These are phyloP conservation scores for Pachliopta kotzebuea DNA, from an alignment of 2,888 invertebrate genomes.

Conservation along the genomic window DNA sequence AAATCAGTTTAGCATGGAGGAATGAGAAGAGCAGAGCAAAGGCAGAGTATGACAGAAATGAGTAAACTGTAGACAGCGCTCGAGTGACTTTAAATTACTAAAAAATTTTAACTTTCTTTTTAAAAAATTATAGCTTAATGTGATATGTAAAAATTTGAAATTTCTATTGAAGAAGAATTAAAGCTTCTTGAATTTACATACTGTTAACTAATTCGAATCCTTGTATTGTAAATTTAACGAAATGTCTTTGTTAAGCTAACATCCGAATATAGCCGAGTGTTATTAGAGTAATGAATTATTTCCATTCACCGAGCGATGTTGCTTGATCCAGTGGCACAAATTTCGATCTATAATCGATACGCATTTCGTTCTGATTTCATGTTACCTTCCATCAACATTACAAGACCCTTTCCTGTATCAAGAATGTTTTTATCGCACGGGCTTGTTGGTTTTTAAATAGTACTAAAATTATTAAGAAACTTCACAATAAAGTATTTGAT, in stretches of 20 bases:
- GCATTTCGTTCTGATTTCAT: constrained; percentile 16
- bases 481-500: neutral
- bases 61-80: neutral
- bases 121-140: too few species aligned
- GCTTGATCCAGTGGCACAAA: constrained; percentile 25
- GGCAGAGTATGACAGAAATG: too few species aligned
- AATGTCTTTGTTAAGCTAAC: constrained; percentile 27
- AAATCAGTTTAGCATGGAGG: neutral
- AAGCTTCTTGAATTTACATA: neutral
- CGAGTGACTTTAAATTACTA: too few species aligned
- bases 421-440: neutral
- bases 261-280: constrained; percentile 28
- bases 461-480: too few species aligned
- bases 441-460: neutral
- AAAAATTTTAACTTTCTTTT: too few species aligned
- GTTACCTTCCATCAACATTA: neutral
- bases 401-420: neutral
- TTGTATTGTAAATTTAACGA: neutral
- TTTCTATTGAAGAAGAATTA: neutral
- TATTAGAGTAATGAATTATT: constrained; percentile 26
- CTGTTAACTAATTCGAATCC: neutral
- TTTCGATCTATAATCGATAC: constrained; percentile 24
- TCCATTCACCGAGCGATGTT: constrained; percentile 19
- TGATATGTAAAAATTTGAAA: too few species aligned
- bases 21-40: neutral